phyloP scores from a whole-genome alignment of 2,888 invertebrate species.

The Brenthis ino region DNA sequence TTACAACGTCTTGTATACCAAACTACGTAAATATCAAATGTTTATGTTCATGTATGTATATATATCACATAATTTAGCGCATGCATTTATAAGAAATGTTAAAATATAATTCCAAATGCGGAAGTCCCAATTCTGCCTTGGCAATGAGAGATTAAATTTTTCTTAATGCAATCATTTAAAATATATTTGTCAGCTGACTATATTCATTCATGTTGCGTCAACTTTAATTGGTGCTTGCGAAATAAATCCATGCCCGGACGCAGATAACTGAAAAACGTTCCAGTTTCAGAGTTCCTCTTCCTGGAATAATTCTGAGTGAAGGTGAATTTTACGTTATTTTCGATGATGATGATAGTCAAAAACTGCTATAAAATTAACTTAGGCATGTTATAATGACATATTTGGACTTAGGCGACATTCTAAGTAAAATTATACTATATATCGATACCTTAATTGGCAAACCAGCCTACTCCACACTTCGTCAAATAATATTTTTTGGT shows the following conservation, averaged over 20 bases:
- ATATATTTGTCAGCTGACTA: constrained; percentile 56
- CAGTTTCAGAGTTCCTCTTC: constrained; percentile 31
- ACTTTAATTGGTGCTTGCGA: constrained; percentile 56
- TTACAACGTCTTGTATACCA: too few species aligned
- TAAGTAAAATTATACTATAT: too few species aligned
- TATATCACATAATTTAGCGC: too few species aligned
- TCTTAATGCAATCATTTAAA: constrained; percentile 46
- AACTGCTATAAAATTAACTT: too few species aligned
- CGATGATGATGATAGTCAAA: not conserved
- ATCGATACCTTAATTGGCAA: too few species aligned
- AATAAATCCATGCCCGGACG: constrained; percentile 51
- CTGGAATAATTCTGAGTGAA: constrained; percentile 9
- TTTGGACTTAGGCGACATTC: too few species aligned
- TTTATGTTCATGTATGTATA: too few species aligned
- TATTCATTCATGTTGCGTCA: constrained; percentile 49
- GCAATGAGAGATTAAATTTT: constrained; percentile 48
- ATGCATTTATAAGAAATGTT: constrained; percentile 2
- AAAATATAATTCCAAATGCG: constrained; percentile 14
- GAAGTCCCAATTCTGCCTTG: constrained; percentile 40
- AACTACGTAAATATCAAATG: too few species aligned
- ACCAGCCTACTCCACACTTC: too few species aligned
- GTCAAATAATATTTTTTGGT: too few species aligned
- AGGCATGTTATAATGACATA: too few species aligned
- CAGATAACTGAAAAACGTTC: constrained; percentile 43
- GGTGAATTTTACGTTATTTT: constrained; percentile 1